Conservation (phyloP, 2,113 vertebrate genomes). For the Condylura cristata region DNA sequence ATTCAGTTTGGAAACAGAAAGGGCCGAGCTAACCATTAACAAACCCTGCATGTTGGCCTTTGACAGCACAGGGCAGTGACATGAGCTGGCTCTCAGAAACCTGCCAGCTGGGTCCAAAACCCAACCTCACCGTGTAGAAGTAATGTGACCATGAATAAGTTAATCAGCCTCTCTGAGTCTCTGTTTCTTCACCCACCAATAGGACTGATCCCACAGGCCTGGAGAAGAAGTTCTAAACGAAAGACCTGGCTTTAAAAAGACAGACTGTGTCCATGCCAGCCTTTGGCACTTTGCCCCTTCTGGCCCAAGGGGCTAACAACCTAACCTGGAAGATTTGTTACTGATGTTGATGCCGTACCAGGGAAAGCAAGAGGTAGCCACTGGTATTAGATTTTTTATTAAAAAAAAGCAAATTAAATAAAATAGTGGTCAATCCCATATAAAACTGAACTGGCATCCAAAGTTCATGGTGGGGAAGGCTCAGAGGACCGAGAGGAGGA, state of each 20-base stretch:
- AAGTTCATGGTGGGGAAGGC: constrained; percentile 52
- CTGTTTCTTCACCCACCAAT: background rate
- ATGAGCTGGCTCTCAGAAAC: background rate
- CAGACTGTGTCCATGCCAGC: too few relatives aligned
- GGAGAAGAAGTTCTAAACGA: too few relatives aligned
- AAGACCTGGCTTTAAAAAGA: too few relatives aligned
- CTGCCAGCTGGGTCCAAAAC: background rate
- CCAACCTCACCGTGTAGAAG: background rate
- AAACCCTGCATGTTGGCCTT: background rate
- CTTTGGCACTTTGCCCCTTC: accelerated
- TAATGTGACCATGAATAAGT: background rate
- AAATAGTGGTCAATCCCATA: constrained; percentile 55
- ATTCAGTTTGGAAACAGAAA: constrained; percentile 41
- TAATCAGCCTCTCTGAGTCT: background rate
- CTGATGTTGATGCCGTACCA: background rate
- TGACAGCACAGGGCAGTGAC: background rate
- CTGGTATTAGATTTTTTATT: constrained; percentile 75
- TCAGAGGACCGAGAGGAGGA: constrained; percentile 51
- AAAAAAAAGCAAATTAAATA: constrained; percentile 80
- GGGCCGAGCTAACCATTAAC: constrained; percentile 42
- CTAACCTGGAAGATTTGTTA: background rate
- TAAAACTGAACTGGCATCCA: constrained; percentile 65
- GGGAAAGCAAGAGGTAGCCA: background rate
- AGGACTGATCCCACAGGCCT: background rate
- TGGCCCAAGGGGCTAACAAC: background rate